Percentiles rank a stretch among this genome's conserved stretches.
phyloP scores from a whole-genome alignment of 2,888 invertebrate species.

The Synanthedon tipuliformis region DNA sequence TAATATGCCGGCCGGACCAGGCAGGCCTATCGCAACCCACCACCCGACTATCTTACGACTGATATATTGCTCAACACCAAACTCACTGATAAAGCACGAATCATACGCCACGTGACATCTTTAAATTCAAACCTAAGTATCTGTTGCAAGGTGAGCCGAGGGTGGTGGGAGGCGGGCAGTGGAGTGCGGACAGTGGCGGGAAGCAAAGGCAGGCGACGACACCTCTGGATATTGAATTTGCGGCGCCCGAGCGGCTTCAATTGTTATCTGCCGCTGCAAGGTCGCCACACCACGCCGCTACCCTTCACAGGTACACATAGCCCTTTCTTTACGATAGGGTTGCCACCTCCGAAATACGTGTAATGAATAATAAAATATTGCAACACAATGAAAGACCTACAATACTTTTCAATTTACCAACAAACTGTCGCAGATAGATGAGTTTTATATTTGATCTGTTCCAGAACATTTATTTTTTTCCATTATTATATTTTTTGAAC shows the following conservation, averaged over 20 bases:
- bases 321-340: slow-evolving; percentile 54
- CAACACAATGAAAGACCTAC: too few species aligned
- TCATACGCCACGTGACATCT: slow-evolving; percentile 26
- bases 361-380: too few species aligned
- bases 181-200: slow-evolving; percentile 12
- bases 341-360: slow-evolving; percentile 12
- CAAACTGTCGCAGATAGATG: too few species aligned
- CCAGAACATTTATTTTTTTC: too few species aligned
- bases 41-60: slow-evolving; percentile 15
- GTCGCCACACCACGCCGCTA: slow-evolving; percentile 38
- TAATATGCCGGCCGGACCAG: slow-evolving; percentile 63
- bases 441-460: too few species aligned
- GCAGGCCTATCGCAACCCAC: slow-evolving; percentile 34
- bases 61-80: slow-evolving; percentile 24
- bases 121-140: slow-evolving; percentile 19
- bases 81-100: slow-evolving; percentile 26
- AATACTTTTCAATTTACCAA: too few species aligned
- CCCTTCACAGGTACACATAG: slow-evolving; percentile 45
- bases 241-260: slow-evolving; percentile 52
- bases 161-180: slow-evolving; percentile 3
- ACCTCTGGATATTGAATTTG: slow-evolving; percentile 69
- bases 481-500: too few species aligned
- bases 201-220: slow-evolving; percentile 31
- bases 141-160: slow-evolving; percentile 18
- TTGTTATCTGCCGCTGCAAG: slow-evolving; percentile 66